Percentiles rank a stretch among this genome's conserved stretches.
Evolutionary conservation across 1,140 invertebrate species (phyloP).

Genomic region (Eupeodes corollae): DNA sequence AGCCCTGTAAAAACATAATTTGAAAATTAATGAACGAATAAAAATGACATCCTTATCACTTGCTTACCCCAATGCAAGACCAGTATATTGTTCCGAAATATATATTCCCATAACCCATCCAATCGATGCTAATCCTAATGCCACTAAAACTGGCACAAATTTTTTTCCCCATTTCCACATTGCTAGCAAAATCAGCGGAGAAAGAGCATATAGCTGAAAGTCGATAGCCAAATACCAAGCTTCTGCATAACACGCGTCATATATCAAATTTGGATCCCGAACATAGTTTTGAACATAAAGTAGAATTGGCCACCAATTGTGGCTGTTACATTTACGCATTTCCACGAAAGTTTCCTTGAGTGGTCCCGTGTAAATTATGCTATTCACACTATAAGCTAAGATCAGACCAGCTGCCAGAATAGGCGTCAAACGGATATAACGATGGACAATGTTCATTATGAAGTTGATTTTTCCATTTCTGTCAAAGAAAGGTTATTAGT

Average conservation of each 20-base stretch:
- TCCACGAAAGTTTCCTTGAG: neutral
- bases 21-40: neutral
- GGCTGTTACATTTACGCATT: too few species aligned
- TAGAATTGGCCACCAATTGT: neutral
- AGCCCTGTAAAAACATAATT: neutral
- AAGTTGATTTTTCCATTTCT: neutral
- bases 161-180: slow-evolving; percentile 46
- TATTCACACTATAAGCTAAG: neutral
- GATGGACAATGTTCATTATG: neutral
- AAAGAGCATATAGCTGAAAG: slow-evolving; percentile 65
- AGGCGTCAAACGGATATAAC: neutral
- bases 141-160: neutral
- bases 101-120: neutral
- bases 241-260: too few species aligned
- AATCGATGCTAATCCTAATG: neutral
- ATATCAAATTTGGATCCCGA: too few species aligned
- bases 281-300: slow-evolving; percentile 1
- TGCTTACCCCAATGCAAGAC: neutral
- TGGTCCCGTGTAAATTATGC: neutral
- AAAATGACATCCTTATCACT: too few species aligned
- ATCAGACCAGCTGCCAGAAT: neutral
- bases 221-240: slow-evolving; percentile 76
- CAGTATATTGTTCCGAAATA: neutral
- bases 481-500: too few species aligned
- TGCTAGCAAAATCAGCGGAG: slow-evolving; percentile 55